Evolutionary conservation across 1,140 invertebrate species (phyloP), one percentile per base, ranked within the genome.

Genomic region (Agrypnia vestita): DNA sequence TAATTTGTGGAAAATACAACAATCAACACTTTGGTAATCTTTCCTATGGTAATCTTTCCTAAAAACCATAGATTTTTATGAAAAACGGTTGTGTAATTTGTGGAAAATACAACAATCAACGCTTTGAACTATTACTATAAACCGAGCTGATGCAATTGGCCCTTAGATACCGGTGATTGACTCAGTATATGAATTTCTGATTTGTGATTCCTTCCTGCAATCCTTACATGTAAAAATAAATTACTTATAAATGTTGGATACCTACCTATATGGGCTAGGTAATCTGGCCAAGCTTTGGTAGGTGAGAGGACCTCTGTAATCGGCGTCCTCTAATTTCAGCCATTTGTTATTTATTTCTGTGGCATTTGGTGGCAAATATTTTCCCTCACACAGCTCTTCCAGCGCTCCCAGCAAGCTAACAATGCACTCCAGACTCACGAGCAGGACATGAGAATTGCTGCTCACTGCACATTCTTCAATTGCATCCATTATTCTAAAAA

Each of bases 401-500:
- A 98, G 88, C 7, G 96, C 95, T 47, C 93, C 93, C 13, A 98
- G 88, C 83, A 98, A 91, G 0, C 95, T 93, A 6, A 96, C 94
- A 15, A 97, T 93, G 85, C 96, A 97, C 75, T 94, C 93, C 0
- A 97, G 95, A 85, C 95, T 95, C 0, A 94, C 93, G 75, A 94
- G 91, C 47, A 96, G 90, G 13, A 96, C 92, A 71, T 92, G 90
- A n/a, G 94, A 91, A 82, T 92, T 93, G 53, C 93, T 93, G 49
- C 90, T 91, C 25, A 91, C 89, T 13, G 91, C 91, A 84, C 94
- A 94, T 87, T 98, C 96, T 88, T 97, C 95, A 83, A 98, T 94
- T 3, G 96, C 96, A 86, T 98, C 96, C 92, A 98, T 96, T 80
- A 96, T 93, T 78, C 97, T 97, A 86, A 25, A 89, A 85, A 64